Base-by-base conservation (phyloP, 2,797 vertebrate genomes). In the Alca torda region DNA sequence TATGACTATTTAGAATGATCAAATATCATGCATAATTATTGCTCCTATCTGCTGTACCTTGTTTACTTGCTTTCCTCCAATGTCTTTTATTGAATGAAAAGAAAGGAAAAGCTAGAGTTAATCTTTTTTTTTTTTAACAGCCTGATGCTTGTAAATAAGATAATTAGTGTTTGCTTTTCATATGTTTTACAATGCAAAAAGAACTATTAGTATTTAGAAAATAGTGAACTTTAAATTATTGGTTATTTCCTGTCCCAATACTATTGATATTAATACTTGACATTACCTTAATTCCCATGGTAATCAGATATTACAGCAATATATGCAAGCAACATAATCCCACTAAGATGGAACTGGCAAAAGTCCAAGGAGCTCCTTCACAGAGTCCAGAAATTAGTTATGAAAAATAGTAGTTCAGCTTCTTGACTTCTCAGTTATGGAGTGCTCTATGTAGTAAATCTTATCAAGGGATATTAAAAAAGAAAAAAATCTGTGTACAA, bases 111-210 rank as follows among this genome's bases (percentile, higher is more conserved):
- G 46, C 43, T 84, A 87, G 26, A 35, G 24, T 57, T 59, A 59
- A 33, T 93, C n/a, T 84, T 96, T 41, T 87, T 45, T 50, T 39
- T 92, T 78, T 89, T 96, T 0, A 92, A 92, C 95, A 96, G 45
- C 39, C 68, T 92, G 37, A 64, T 84, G 26, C 74, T 80, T 96
- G 39, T 85, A 95, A 98, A 93, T 68, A 95, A 91, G 43, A 82
- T 89, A 95, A 95, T 94, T 90, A 89, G 21, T 60, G 70, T 93
- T 95, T 94, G 35, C 14, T 72, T 95, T 81, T 76, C 87, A 72
- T 92, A 70, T 30, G 26, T 30, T 84, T 95, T 65, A 81, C 7
- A 67, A 94, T 77, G 28, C 41, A 87, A 94, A 88, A 96, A 46
- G 12, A 83, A 41, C 39, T 69, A 73, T 26, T 74, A 48, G 63